These are phyloP conservation scores for Brachionus calyciflorus DNA, from an alignment of 1,140 invertebrate species.

Conservation along the genomic window DNA sequence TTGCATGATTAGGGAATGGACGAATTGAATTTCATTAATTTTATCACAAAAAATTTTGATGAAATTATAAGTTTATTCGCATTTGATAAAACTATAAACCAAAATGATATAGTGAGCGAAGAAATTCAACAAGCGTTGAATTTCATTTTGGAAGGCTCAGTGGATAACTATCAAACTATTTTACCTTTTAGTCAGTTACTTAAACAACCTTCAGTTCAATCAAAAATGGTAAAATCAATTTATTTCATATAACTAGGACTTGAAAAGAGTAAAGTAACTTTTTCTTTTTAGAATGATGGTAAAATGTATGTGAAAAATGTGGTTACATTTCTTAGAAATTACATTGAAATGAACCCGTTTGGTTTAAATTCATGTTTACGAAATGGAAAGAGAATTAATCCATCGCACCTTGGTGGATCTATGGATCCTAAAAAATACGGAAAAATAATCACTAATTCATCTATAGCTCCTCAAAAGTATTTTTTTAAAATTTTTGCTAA, in stretches of 20 bases:
- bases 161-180: conserved; percentile 41
- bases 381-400: conserved; percentile 22
- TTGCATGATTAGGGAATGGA: conserved; percentile 23
- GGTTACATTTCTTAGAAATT: conserved; percentile 26
- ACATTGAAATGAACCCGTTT: conserved; percentile 40
- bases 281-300: conserved; percentile 18
- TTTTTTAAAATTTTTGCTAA: not conserved
- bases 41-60: conserved; percentile 35
- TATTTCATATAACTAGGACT: too few relatives aligned
- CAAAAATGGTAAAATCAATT: not conserved
- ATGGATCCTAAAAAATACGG: conserved; percentile 33
- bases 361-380: conserved; percentile 2
- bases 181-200: conserved; percentile 21
- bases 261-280: too few relatives aligned
- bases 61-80: conserved; percentile 35
- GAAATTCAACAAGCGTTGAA: conserved; percentile 40
- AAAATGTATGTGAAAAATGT: conserved; percentile 41
- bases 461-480: conserved; percentile 14
- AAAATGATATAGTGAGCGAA: conserved; percentile 39
- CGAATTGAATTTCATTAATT: conserved; percentile 41
- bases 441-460: conserved; percentile 1
- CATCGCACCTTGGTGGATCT: conserved; percentile 8
- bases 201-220: conserved; percentile 35
- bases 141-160: conserved; percentile 32
- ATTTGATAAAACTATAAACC: conserved; percentile 36